These are phyloP conservation scores for Pristionchus maxplancki DNA, from an alignment of 2,888 invertebrate genomes.

Conservation along the genomic window DNA sequence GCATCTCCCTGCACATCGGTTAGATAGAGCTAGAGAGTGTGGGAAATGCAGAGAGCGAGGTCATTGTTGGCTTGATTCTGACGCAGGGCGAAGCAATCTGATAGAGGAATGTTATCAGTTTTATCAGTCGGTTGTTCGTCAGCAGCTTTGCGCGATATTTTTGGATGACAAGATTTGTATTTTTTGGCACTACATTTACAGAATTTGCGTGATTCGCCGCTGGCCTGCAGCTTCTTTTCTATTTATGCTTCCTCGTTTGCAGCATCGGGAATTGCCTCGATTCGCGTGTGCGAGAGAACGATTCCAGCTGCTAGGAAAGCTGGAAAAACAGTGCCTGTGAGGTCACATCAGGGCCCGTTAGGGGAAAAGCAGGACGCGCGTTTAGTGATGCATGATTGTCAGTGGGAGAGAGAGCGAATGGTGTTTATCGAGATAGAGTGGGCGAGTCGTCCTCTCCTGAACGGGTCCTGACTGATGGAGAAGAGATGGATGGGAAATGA, in stretches of 20 bases:
- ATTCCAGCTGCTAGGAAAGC: not conserved
- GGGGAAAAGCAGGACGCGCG: not conserved
- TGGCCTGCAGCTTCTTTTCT: not conserved
- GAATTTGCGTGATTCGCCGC: too few species aligned
- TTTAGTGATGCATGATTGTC: conserved; percentile 47
- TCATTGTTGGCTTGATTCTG: not conserved
- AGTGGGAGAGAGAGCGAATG: not conserved
- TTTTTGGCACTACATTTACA: too few species aligned
- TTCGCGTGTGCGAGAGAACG: not conserved
- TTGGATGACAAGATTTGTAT: not conserved
- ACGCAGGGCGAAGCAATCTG: not conserved
- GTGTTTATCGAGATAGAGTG: conserved; percentile 11
- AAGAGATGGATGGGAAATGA: not conserved
- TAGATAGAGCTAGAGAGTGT: not conserved
- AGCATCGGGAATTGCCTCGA: not conserved
- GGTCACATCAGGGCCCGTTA: conserved; percentile 6
- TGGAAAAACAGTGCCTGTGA: not conserved
- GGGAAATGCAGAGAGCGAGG: not conserved
- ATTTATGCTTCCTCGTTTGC: not conserved
- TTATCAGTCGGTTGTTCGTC: not conserved
- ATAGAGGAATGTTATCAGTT: not conserved
- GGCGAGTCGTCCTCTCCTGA: not conserved
- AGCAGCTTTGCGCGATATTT: not conserved
- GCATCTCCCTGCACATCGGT: not conserved
- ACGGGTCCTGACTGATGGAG: conserved; percentile 29